Conservation (phyloP, 2,888 invertebrate genomes). For the Mythimna albipuncta region DNA sequence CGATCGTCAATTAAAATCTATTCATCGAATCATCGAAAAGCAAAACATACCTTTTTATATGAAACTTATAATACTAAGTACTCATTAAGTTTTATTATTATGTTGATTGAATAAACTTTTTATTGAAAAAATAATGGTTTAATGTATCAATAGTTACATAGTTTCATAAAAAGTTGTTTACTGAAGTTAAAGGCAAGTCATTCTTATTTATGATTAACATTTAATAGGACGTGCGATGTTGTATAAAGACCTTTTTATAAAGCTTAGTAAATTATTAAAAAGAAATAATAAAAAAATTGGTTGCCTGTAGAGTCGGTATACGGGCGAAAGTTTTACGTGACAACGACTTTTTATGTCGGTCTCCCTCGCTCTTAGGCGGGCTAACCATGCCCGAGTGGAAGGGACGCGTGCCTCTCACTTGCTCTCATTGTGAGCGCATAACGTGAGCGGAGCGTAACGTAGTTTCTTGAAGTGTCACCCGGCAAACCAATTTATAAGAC, state of each 20-base stretch:
- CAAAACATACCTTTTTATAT: slow-evolving; percentile 3
- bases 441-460: no score
- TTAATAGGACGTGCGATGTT: background rate
- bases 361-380: no score
- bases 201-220: slow-evolving; percentile 17
- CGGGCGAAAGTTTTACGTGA: no score
- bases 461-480: no score
- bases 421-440: no score
- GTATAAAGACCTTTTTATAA: background rate
- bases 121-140: background rate
- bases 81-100: background rate
- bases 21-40: background rate
- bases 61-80: background rate
- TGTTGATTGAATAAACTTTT: background rate
- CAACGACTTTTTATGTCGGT: no score
- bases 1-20: slow-evolving; percentile 20
- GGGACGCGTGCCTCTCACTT: no score
- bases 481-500: no score
- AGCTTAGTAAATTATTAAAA: no score
- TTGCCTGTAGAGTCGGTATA: no score
- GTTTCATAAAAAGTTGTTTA: slow-evolving; percentile 18
- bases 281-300: no score
- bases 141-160: slow-evolving; percentile 2
- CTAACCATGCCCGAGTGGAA: no score
- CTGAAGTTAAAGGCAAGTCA: slow-evolving; percentile 20